phyloP scores from a whole-genome alignment of 2,113 vertebrate species.

The Acanthisitta chloris region DNA sequence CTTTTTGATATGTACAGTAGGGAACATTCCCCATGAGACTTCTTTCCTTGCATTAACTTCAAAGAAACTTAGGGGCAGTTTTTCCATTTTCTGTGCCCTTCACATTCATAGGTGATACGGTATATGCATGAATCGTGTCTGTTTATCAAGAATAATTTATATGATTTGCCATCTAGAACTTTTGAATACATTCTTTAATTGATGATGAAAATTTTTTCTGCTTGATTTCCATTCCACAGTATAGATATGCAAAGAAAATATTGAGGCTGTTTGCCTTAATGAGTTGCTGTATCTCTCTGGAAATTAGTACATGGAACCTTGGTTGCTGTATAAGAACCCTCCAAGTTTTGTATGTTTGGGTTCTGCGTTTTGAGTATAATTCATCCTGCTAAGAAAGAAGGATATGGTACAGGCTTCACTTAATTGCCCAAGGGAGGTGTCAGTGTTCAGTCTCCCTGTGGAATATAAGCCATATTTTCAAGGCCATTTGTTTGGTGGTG shows the following conservation, averaged over 20 bases:
- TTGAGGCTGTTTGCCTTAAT: not conserved
- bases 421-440: not conserved
- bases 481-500: not conserved
- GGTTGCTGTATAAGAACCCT: not conserved
- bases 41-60: not conserved
- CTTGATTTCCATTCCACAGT: not conserved
- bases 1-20: not conserved
- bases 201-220: not conserved
- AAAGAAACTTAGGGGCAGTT: not conserved
- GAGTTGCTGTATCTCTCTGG: not conserved
- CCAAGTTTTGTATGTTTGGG: not conserved
- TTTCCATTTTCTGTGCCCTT: not conserved
- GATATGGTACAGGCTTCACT: not conserved
- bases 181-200: not conserved
- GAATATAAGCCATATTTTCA: not conserved
- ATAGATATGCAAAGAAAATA: not conserved
- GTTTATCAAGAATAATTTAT: not conserved
- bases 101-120: not conserved
- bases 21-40: not conserved
- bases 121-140: not conserved
- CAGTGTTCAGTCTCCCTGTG: not conserved
- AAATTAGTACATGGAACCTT: not conserved
- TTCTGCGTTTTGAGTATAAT: not conserved
- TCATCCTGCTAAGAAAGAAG: not conserved
- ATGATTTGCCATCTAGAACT: not conserved